Evolutionary conservation across 2,888 invertebrate genomes (phyloP), one percentile per base, ranked within the genome.

Genomic region (Drosophila mercatorum): DNA sequence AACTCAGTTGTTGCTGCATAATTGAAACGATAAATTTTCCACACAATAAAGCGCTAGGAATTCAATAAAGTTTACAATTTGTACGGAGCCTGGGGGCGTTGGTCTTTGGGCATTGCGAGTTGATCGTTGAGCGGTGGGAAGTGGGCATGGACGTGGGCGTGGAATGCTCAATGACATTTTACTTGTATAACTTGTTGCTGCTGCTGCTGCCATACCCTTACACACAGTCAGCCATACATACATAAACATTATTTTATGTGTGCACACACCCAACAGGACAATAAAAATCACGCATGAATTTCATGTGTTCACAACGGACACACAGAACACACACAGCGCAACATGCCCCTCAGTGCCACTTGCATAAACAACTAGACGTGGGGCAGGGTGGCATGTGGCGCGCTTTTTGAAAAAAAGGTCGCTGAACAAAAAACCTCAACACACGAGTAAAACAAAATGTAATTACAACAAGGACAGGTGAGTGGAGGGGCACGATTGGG

Each of bases 211-310:
- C 78, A 83, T 34, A 44, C 56, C 28, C 51, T 46, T 56, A 61
- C 57, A 36, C 17, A 43, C 47, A 52, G 31, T 12, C 49, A 61
- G 36, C 38, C 60, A 22, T 22, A 60, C 80, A 83, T 80, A 73
- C 74, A 84, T 80, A 80, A 80, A 75, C 83, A 85, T 83, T 84
- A 84, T 84, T 86, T 87, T 80, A 84, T 84, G 83, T 72, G 75
- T 79, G 79, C 79, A 71, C 75, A 81, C 77, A 75, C 82, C 75
- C 81, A 84, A 82, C 81, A 80, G 75, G 72, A 84, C 84, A 85
- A 84, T 85, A 87, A 85, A 85, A 85, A 85, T 85, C 83, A 85
- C 87, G 87, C 83, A 85, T 83, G 87, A 83, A 72, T 83, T 84
- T 86, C 80, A 81, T 80, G 70, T 73, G 61, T 68, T 71, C 70